Evolutionary conservation across 92 coral and sea anemone species (phyloP), one percentile per base, ranked within the genome.

Genomic region (Zoanthus gigantus): DNA sequence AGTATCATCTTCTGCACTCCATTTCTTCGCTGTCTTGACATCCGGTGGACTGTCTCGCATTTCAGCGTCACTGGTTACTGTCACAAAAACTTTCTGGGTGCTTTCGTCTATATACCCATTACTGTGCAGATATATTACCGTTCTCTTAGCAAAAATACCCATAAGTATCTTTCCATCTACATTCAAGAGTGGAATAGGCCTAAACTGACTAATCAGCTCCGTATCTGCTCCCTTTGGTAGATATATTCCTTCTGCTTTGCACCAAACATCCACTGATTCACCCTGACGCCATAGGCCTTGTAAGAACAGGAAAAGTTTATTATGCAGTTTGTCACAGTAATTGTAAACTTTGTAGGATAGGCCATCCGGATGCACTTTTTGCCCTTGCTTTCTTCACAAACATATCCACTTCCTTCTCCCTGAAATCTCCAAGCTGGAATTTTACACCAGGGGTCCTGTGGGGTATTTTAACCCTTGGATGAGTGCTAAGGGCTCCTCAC

Each of bases 161-260:
- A 83, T 54, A 3, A 11, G 9, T 85, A 66, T 83, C 87, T 83
- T 83, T 16, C 87, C 87, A 74, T 83, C 77, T 56, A 60, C 7
- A 58, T 82, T 65, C 34, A 82, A 58, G 48, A 68, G 86, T 23
- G 86, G 63, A 57, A 82, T 82, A 34, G 77, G 86, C 46, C 86
- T 30, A 65, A 82, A 82, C 74, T n/a, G 69, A 73, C 54, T 56
- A 16, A 82, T 82, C 44, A 37, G 56, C 6, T 48, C 48, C 68
- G 86, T 42, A 57, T n/a, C 72, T 60, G 44, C 68, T 57, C 63
- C 86, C 52, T 82, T 82, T 50, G 86, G 76, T 71, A 82, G 65
- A 12, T 66, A 54, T 73, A 82, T 65, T 56, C 86, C 76, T 32
- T 66, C 76, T 18, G 65, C 77, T 17, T 63, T 23, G 69, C 37